Base-by-base conservation (phyloP, 2,888 invertebrate species). In the Leucoptera coffeella region DNA sequence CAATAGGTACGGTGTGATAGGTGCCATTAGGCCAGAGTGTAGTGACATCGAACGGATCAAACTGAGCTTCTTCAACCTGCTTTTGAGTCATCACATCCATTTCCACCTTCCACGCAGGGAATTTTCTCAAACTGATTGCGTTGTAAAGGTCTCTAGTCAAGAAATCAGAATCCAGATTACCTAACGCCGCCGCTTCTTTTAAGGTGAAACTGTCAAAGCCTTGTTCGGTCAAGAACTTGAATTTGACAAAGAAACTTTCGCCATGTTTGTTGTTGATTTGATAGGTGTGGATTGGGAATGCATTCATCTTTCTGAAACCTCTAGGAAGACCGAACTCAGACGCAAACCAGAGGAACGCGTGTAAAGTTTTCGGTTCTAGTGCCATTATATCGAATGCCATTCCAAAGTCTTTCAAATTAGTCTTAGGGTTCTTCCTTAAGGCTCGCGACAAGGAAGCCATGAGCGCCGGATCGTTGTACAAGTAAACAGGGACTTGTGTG, bases 401-500 rank as follows among this genome's bases (percentile, higher is more conserved):
- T 43, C 89, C 82, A 1, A 81, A 58, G 56, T 90, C 89, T 60
- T 85, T 87, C 19, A 88, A 59, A 43, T 84, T 81, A 0, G 84
- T 85, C 22, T 69, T 79, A 1, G 92, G 92, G 53, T 93, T 92
- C 35, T 91, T 73, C 50, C 91, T 93, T 47, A 90, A 90, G 1
- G 90, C 86, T 50, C 91, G 91, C 39, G 92, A 86, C 45, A 92
- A 87, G 42, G 82, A 85, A 8, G 90, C 85, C 55, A 93, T 93
- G 27, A 84, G 54, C 10, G 81, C 56, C 0, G 89, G 85, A 53
- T 90, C 90, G 24, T 86, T 74, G 42, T 89, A 77, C 54, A 87
- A 89, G 61, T 86, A 88, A 28, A 89, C 80, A 0, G 89, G 89
- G 1, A 85, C 87, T 50, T 87, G 88, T 45, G 81, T 81, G 10